phyloP scores from a whole-genome alignment of 2,888 invertebrate genomes.

The Aspidapion aeneum region DNA sequence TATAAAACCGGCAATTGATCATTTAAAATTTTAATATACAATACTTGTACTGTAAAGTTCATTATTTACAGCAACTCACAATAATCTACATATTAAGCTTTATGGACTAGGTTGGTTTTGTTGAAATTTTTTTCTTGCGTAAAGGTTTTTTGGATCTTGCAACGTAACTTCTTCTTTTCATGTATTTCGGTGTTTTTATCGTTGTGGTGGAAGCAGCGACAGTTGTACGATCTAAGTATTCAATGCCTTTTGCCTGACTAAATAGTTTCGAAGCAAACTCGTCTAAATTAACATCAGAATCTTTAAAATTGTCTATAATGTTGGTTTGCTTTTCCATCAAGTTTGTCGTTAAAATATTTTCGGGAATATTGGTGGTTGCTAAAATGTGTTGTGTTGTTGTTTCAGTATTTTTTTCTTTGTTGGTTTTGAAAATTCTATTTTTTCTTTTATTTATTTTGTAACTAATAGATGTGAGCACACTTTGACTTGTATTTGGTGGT shows the following conservation, averaged over 20 bases:
- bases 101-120: too few relatives aligned
- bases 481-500: slow-evolving; percentile 47
- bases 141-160: slow-evolving; percentile 23
- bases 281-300: slow-evolving; percentile 24
- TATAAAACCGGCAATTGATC: too few relatives aligned
- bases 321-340: not conserved
- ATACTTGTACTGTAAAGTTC: too few relatives aligned
- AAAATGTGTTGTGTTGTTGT: not conserved
- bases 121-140: slow-evolving; percentile 18
- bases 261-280: slow-evolving; percentile 44
- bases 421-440: slow-evolving; percentile 1
- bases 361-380: slow-evolving; percentile 7
- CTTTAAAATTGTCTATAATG: slow-evolving; percentile 14
- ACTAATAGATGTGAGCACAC: slow-evolving; percentile 53
- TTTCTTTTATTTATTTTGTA: slow-evolving; percentile 50
- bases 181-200: slow-evolving; percentile 31
- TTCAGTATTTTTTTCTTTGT: slow-evolving; percentile 2
- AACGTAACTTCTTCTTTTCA: slow-evolving; percentile 28
- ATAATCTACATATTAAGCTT: too few relatives aligned
- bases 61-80: too few relatives aligned
- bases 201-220: slow-evolving; percentile 14
- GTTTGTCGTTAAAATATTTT: not conserved
- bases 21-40: too few relatives aligned
- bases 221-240: slow-evolving; percentile 33
- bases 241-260: slow-evolving; percentile 45